Conservation (phyloP, 2,113 vertebrate genomes). For the Stictonetta naevosa region DNA sequence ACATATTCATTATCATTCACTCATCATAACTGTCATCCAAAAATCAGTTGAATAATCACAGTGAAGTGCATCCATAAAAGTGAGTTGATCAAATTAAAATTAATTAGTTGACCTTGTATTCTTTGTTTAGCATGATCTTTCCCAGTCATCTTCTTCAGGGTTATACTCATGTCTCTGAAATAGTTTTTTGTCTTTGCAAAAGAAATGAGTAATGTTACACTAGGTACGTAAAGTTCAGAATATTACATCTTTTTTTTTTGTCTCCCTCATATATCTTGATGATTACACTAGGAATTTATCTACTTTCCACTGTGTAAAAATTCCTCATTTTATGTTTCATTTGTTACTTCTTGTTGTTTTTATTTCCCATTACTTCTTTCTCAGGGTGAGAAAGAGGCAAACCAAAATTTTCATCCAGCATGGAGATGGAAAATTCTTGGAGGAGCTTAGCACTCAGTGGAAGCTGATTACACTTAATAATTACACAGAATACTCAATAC, state of each 20-base stretch:
- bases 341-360: neutral
- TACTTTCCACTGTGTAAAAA: neutral
- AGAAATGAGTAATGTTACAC: neutral
- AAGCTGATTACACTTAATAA: neutral
- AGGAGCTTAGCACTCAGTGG: neutral
- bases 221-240: neutral
- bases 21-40: neutral
- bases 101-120: neutral
- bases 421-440: neutral
- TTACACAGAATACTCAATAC: neutral
- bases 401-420: neutral
- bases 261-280: neutral
- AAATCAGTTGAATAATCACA: slow-evolving; percentile 14
- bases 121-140: slow-evolving; percentile 13
- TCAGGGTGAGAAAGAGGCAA: neutral
- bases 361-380: neutral
- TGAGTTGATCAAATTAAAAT: slow-evolving; percentile 34
- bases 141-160: neutral
- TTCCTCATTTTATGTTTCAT: neutral
- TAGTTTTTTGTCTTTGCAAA: neutral
- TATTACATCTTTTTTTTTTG: neutral
- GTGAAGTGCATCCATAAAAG: neutral
- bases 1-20: neutral
- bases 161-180: neutral
- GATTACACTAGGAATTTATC: neutral